Evolutionary conservation across 2,888 invertebrate species (phyloP), one percentile per base, ranked within the genome.

Genomic region (Ellobium chinense): DNA sequence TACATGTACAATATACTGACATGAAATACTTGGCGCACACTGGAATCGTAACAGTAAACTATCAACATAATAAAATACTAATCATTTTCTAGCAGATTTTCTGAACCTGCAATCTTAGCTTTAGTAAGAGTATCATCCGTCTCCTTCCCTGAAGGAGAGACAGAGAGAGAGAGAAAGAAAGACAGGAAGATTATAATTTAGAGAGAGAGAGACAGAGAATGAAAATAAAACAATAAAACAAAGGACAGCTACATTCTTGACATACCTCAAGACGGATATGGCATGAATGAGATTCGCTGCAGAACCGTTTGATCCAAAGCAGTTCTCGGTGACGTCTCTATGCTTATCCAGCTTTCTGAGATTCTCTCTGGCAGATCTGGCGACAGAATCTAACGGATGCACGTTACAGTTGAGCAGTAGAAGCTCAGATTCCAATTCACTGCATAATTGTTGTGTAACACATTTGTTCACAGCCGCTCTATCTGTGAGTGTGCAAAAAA

Each of bases 231-330:
- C n/a, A n/a, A n/a, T n/a, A n/a, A n/a, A n/a, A n/a, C n/a, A n/a
- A n/a, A n/a, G n/a, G n/a, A n/a, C n/a, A n/a, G n/a, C n/a, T n/a
- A n/a, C n/a, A n/a, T n/a, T n/a, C n/a, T n/a, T n/a, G n/a, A n/a
- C n/a, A n/a, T 60, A 73, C 60, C 73, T 73, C 73, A 73, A n/a
- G 18, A 73, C 58, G 9, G 73, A 73, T 14, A 73, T 24, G 18
- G 73, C 73, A 34, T 58, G 56, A 31, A 73, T 73, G 9, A 73
- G 24, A 60, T 73, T 73, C 12, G 60, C 39, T 7, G 60, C 73
- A 18, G 73, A 46, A 34, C 73, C 54, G 1, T 73, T 21, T 12
- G 9, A 31, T 12, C 60, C 73, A 58, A 27, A 73, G 29, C 73
- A 73, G 24, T 2, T 9, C n/a, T 58, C 73, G 21, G 27, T 21